phyloP scores from a whole-genome alignment of 2,113 vertebrate genomes.

The Stomatorhinus ivindoensis region DNA sequence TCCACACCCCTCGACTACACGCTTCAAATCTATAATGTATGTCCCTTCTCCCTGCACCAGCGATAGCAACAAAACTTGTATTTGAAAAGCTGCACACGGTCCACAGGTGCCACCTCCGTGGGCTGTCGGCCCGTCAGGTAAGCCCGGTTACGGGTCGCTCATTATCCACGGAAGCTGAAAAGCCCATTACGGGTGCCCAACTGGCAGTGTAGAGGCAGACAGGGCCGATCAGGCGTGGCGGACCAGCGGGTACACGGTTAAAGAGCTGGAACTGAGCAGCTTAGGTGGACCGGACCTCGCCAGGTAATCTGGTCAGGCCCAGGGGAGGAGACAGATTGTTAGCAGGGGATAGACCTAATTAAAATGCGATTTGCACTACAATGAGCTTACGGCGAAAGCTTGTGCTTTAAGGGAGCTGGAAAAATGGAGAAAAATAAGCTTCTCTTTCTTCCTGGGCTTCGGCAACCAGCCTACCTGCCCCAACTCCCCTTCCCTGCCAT shows the following conservation, averaged over 20 bases:
- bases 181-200: slow-evolving; percentile 2
- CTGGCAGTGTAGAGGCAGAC: neutral
- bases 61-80: slow-evolving; percentile 3
- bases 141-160: slow-evolving; percentile 1
- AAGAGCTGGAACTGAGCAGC: slow-evolving; percentile 27
- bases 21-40: slow-evolving; percentile 34
- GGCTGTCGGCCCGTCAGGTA: neutral
- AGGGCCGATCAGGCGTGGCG: neutral
- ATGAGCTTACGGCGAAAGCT: slow-evolving; percentile 37
- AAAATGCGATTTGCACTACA: slow-evolving; percentile 39
- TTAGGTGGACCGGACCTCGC: slow-evolving; percentile 29
- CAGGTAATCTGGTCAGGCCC: slow-evolving; percentile 34
- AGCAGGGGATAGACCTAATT: slow-evolving; percentile 41
- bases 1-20: neutral
- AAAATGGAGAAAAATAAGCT: slow-evolving; percentile 16
- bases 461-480: neutral
- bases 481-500: neutral
- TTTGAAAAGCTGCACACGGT: neutral
- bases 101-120: neutral
- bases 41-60: neutral
- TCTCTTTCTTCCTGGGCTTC: neutral
- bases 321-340: slow-evolving; percentile 31
- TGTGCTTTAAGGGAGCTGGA: slow-evolving; percentile 22
- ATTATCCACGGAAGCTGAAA: slow-evolving; percentile 5
- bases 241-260: slow-evolving; percentile 23